phyloP scores from a whole-genome alignment of 2,888 invertebrate species.

The Pyralis farinalis region DNA sequence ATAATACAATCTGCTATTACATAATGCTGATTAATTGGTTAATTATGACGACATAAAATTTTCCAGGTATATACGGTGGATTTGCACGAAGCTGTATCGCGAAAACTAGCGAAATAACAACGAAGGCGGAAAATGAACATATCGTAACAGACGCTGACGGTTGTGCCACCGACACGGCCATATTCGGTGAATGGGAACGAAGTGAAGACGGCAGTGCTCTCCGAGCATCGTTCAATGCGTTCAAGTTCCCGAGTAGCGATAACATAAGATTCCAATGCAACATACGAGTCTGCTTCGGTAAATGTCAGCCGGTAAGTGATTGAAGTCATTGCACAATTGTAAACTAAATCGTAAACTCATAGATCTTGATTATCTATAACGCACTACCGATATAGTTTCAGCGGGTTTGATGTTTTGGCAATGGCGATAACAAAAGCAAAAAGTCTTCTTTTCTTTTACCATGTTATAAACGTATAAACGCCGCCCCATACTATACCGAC shows the following conservation, averaged over 20 bases:
- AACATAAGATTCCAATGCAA: slow-evolving; percentile 97
- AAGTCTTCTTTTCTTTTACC: too few relatives aligned
- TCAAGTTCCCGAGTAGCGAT: slow-evolving; percentile 97
- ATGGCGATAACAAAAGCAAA: too few relatives aligned
- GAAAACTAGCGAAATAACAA: slow-evolving; percentile 91
- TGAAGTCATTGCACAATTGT: too few relatives aligned
- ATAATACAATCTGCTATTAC: neutral
- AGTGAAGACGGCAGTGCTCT: slow-evolving; percentile 92
- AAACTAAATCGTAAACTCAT: neutral
- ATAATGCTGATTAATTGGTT: neutral
- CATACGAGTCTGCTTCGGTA: slow-evolving; percentile 96
- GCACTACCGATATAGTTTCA: too few relatives aligned
- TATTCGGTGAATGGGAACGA: slow-evolving; percentile 96
- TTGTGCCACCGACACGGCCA: slow-evolving; percentile 94
- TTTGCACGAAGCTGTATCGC: slow-evolving; percentile 96
- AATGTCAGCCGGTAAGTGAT: slow-evolving; percentile 92
- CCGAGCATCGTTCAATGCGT: slow-evolving; percentile 94
- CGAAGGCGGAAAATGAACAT: slow-evolving; percentile 92
- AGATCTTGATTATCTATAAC: too few relatives aligned
- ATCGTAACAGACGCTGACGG: slow-evolving; percentile 96
- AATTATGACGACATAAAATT: slow-evolving; percentile 8
- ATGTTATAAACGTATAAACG: too few relatives aligned
- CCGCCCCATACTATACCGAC: neutral
- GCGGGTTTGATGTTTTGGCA: too few relatives aligned
- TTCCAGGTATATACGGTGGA: slow-evolving; percentile 93